Conservation (phyloP, 2,797 vertebrate species). For the Prunella strophiata region DNA sequence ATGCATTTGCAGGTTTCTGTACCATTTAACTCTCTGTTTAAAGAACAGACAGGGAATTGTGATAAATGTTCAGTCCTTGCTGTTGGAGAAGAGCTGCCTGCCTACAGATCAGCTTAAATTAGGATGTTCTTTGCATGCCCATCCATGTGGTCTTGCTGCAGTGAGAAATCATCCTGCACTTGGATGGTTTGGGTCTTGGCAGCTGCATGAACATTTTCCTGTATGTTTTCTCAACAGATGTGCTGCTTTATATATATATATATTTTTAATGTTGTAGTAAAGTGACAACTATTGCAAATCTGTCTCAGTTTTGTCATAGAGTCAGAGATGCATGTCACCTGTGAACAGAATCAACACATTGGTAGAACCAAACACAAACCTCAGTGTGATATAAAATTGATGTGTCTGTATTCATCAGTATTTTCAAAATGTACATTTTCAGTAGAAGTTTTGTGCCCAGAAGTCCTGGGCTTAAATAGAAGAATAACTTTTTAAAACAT, state of each 20-base stretch:
- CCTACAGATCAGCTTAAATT: slow-evolving; percentile 9
- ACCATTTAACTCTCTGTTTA: slow-evolving; percentile 30
- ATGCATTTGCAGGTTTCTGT: slow-evolving; percentile 23
- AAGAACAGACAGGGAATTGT: background rate
- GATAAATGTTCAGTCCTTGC: background rate
- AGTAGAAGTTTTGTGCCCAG: background rate
- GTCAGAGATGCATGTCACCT: background rate
- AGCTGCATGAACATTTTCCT: background rate
- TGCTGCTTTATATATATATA: background rate
- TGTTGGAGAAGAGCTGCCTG: background rate
- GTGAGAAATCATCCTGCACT: background rate
- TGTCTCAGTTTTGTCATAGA: background rate
- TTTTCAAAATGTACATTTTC: background rate
- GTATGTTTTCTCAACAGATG: background rate
- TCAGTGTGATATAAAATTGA: background rate
- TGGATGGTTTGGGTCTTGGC: background rate
- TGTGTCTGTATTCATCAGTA: background rate
- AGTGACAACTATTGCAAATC: background rate
- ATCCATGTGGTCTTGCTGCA: background rate
- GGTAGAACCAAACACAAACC: background rate
- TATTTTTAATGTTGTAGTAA: background rate
- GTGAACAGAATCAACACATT: background rate
- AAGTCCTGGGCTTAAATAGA: background rate
- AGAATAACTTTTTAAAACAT: background rate
- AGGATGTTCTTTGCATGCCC: slow-evolving; percentile 13